phyloP scores from a whole-genome alignment of 1,140 invertebrate species.

The Drosophila bifasciata region DNA sequence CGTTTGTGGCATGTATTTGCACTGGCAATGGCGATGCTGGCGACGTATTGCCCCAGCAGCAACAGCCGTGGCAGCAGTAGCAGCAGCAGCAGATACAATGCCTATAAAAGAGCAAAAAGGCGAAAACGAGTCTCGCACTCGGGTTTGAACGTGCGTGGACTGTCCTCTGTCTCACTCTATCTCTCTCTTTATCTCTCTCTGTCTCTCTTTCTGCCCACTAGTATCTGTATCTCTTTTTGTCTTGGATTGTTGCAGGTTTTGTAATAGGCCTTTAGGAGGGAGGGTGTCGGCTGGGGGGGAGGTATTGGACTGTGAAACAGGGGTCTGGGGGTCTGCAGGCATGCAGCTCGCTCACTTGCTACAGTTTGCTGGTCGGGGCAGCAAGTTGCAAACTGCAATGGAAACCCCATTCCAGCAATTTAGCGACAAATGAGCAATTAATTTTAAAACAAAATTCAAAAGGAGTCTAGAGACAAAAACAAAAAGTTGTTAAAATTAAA shows the following conservation, averaged over 20 bases:
- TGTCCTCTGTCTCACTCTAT: background rate
- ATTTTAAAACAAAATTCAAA: conserved; percentile 81
- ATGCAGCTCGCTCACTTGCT: conserved; percentile 59
- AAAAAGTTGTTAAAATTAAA: background rate
- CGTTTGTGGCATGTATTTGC: conserved; percentile 81
- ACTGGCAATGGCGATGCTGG: conserved; percentile 57
- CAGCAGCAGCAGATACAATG: conserved; percentile 67
- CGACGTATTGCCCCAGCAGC: conserved; percentile 68
- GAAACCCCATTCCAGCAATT: conserved; percentile 81
- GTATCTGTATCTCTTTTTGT: conserved; percentile 8
- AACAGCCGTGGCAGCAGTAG: conserved; percentile 22
- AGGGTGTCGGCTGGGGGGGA: background rate
- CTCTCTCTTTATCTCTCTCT: background rate
- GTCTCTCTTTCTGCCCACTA: background rate
- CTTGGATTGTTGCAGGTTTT: conserved; percentile 63
- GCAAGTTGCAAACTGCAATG: conserved; percentile 60
- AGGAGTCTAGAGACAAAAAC: conserved; percentile 30
- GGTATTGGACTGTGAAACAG: conserved; percentile 20
- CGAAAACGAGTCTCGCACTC: conserved; percentile 80
- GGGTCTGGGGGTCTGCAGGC: background rate
- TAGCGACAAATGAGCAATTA: conserved; percentile 82
- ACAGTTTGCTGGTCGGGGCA: conserved; percentile 52
- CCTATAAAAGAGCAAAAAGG: conserved; percentile 79
- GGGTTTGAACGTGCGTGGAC: conserved; percentile 64
- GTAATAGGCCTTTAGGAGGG: conserved; percentile 53